Evolutionary conservation across 2,113 vertebrate species (phyloP), one percentile per base, ranked within the genome.

Genomic region (Muntiacus muntjak): DNA sequence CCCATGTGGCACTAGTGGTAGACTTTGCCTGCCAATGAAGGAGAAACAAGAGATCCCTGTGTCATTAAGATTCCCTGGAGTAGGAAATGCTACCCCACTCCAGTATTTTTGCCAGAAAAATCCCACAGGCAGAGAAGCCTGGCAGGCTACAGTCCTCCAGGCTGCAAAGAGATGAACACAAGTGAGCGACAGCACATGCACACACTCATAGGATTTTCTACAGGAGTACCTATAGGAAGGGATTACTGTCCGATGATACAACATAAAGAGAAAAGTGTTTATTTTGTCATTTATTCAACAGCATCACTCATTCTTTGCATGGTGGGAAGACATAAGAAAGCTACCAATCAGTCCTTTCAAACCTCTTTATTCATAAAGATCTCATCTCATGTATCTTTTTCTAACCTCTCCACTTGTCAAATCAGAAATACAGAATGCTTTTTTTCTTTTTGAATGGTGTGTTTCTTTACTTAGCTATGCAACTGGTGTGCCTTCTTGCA

Each of bases 331-430:
- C 33, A 58, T 1, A 76, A 28, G 52, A 89, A 83, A 28, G 10
- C 23, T 62, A 82, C 10, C 64, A 26, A 74, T 15, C 8, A 55
- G 6, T 1, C 12, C 2, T 57, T 81, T 25, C 55, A 81, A 93
- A n/a, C 1, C 5, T 33, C 85, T 84, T 88, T 45, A 60, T 74
- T 84, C 7, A 85, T 8, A 55, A 62, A 79, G 6, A 78, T 28
- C 25, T 93, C 5, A 93, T 57, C 95, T 43, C 28, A 67, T 62
- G 13, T 76, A 74, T 54, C 1, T 67, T 91, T 55, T 74, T 55
- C 28, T 47, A 92, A 85, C 7, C 88, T 78, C 54, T 78, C 43
- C 36, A 94, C 33, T 96, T 85, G 21, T 33, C 55, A 36, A n/a
- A 43, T 82, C 26, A 92, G 33, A 87, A 57, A 23, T 23, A 30